Conservation (phyloP, 2,113 vertebrate genomes). For the Lophius piscatorius region DNA sequence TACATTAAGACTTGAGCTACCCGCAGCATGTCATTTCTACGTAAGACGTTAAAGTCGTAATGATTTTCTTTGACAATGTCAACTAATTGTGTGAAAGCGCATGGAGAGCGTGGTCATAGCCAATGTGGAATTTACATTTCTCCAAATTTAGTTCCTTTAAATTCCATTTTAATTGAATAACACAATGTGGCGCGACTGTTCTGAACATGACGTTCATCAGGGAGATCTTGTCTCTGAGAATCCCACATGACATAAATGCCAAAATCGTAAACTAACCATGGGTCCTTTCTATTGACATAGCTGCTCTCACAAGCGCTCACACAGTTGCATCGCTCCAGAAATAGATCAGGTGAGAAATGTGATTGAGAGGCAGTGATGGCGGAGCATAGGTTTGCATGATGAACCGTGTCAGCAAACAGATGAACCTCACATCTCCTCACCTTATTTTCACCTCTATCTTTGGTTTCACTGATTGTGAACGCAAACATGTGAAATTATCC, state of each 20-base stretch:
- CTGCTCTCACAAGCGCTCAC: constrained; percentile 10
- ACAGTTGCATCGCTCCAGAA: constrained; percentile 26
- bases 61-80: constrained; percentile 58
- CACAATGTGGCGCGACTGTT: constrained; percentile 10
- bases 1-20: constrained; percentile 1
- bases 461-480: not conserved
- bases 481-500: not conserved
- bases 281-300: constrained; percentile 14
- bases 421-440: constrained; percentile 21
- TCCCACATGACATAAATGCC: constrained; percentile 57
- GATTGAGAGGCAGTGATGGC: constrained; percentile 45
- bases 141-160: constrained; percentile 21
- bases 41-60: too few species aligned
- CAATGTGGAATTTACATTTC: constrained; percentile 23
- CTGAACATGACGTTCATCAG: constrained; percentile 10
- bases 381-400: constrained; percentile 7
- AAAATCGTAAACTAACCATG: constrained; percentile 54
- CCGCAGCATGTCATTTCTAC: too few species aligned
- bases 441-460: constrained; percentile 18
- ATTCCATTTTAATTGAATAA: constrained; percentile 53
- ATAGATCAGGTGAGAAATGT: constrained; percentile 47
- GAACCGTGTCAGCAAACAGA: constrained; percentile 35
- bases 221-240: constrained; percentile 19
- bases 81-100: constrained; percentile 39
- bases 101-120: constrained; percentile 31